A percentile compares a stretch with the other conserved stretches of the same genome.
These are phyloP conservation scores for Phalanger gymnotis DNA, from an alignment of 2,797 vertebrate species.

Conservation along the genomic window DNA sequence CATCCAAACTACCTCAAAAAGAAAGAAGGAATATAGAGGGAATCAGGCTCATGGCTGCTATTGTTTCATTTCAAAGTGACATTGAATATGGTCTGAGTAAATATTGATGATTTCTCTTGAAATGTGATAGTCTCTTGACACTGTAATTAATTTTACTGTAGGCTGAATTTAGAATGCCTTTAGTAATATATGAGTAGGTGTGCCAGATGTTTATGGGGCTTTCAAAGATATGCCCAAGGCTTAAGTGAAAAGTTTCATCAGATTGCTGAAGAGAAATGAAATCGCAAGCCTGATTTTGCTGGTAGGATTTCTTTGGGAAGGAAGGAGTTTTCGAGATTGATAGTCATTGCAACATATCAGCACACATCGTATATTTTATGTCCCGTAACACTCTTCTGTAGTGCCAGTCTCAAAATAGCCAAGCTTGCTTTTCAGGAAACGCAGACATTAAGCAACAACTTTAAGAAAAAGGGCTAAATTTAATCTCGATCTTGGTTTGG, in stretches of 20 bases:
- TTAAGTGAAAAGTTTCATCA: conserved; percentile 71
- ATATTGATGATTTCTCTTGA: conserved; percentile 80
- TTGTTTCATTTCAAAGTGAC: conserved; percentile 64
- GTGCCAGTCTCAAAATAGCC: conserved; percentile 48
- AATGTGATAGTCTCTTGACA: conserved; percentile 72
- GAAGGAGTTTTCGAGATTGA: conserved; percentile 39
- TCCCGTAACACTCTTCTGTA: conserved; percentile 57
- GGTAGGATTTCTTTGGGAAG: conserved; percentile 68
- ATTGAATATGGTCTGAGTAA: conserved; percentile 66
- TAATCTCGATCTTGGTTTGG: conserved; percentile 57
- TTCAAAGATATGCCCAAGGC: conserved; percentile 69
- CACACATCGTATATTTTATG: conserved; percentile 62
- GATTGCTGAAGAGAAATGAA: conserved; percentile 51
- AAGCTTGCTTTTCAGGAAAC: conserved; percentile 67
- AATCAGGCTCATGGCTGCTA: conserved; percentile 43
- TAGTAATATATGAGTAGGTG: conserved; percentile 68
- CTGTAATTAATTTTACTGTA: conserved; percentile 74
- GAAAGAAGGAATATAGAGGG: conserved; percentile 35
- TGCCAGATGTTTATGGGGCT: conserved; percentile 72
- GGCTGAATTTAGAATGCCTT: conserved; percentile 68
- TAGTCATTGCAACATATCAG: conserved; percentile 39
- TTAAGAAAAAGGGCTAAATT: conserved; percentile 66
- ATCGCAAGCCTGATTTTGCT: conserved; percentile 68
- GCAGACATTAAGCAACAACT: conserved; percentile 43
- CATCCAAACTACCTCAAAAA: conserved; percentile 21